These are phyloP conservation scores for Drosophila gaucha DNA, from an alignment of 2,888 invertebrate species.

Conservation along the genomic window DNA sequence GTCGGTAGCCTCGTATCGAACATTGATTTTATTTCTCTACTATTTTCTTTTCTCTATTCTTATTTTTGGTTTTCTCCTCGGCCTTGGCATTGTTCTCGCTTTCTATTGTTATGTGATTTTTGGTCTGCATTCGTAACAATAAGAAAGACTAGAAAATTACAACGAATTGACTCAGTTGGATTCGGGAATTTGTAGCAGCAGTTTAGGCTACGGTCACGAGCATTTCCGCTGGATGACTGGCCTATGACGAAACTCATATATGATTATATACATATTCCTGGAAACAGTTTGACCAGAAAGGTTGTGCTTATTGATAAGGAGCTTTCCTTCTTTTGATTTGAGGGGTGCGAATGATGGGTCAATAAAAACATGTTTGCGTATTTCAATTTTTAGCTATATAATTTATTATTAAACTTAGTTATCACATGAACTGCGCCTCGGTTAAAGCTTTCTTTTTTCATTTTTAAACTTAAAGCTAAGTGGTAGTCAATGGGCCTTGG, in stretches of 20 bases:
- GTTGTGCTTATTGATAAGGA: constrained; percentile 3
- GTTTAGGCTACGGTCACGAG: constrained; percentile 13
- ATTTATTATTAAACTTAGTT: constrained; percentile 66
- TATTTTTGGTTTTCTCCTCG: constrained; percentile 25
- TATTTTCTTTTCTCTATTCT: constrained; percentile 1
- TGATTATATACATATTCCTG: constrained; percentile 4
- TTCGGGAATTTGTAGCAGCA: constrained; percentile 28
- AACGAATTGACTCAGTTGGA: constrained; percentile 33
- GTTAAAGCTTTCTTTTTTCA: constrained; percentile 54
- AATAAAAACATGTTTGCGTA: constrained; percentile 23
- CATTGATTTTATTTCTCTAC: constrained; percentile 38
- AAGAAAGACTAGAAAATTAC: constrained; percentile 47
- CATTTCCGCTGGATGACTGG: constrained; percentile 32
- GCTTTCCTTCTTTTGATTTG: constrained; percentile 14
- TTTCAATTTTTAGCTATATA: constrained; percentile 59
- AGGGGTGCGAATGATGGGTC: not conserved
- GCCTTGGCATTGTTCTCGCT: constrained; percentile 79
- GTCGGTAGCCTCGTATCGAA: constrained; percentile 50
- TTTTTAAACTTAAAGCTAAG: constrained; percentile 47
- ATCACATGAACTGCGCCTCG: constrained; percentile 71
- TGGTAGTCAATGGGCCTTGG: constrained; percentile 36
- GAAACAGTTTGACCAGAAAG: constrained; percentile 33
- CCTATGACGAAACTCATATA: not conserved
- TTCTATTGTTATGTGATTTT: constrained; percentile 63
- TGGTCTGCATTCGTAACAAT: constrained; percentile 46